These are phyloP conservation scores for Malurus alboscapulatus DNA, from an alignment of 2,113 vertebrate genomes.

Conservation along the genomic window DNA sequence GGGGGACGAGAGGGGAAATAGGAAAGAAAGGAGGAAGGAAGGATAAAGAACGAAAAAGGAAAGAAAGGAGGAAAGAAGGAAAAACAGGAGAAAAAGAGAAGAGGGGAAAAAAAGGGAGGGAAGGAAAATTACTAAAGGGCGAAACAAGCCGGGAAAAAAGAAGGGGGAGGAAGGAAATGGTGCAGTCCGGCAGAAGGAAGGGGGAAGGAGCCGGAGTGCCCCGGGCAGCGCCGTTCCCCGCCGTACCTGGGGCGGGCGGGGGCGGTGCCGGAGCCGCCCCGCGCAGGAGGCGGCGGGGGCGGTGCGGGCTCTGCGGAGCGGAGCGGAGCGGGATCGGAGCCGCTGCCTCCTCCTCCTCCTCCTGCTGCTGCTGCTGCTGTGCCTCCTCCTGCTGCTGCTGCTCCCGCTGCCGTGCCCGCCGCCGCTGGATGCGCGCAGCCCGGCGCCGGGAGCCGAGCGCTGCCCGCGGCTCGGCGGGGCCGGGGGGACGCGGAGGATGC, in stretches of 20 bases:
- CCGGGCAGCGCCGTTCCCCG: not conserved
- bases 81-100: not conserved
- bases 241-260: not conserved
- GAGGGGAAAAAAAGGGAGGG: fast-evolving
- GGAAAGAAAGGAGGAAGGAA: not conserved
- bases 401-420: not conserved
- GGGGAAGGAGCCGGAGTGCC: not conserved
- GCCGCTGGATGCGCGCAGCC: not conserved
- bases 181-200: fast-evolving
- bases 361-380: too few species aligned
- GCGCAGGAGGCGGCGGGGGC: not conserved
- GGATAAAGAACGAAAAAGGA: too few species aligned
- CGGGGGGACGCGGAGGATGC: not conserved
- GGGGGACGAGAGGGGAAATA: fast-evolving
- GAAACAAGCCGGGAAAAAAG: fast-evolving
- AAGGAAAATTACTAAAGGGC: fast-evolving
- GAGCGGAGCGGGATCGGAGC: not conserved
- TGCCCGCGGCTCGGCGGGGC: not conserved
- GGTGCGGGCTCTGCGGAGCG: not conserved
- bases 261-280: not conserved
- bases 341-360: not conserved
- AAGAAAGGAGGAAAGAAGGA: not conserved
- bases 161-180: fast-evolving
- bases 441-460: not conserved
- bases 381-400: not conserved